phyloP scores from a whole-genome alignment of 2,888 invertebrate species.

The Trissolcus brochymenae region DNA sequence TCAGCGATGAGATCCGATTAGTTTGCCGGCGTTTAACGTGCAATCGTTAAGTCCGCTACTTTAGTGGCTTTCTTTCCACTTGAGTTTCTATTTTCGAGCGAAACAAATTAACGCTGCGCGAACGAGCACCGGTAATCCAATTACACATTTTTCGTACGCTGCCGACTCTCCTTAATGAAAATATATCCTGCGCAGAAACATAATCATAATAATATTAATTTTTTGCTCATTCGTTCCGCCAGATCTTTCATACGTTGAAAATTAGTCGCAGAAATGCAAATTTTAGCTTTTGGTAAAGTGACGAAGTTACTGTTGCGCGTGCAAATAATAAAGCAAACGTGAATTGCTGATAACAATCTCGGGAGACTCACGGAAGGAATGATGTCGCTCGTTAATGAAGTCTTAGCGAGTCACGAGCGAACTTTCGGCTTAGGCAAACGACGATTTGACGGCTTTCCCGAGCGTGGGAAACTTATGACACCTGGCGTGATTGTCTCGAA shows the following conservation, averaged over 20 bases:
- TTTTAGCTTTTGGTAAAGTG: not conserved
- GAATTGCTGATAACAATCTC: constrained; percentile 3
- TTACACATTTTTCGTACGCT: not conserved
- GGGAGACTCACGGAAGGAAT: not conserved
- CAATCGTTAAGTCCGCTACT: constrained; percentile 39
- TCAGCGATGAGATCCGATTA: constrained; percentile 42
- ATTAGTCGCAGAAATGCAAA: too few relatives aligned
- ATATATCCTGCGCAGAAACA: too few relatives aligned
- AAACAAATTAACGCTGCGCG: constrained; percentile 20
- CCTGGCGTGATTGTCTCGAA: constrained; percentile 9
- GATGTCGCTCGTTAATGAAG: constrained; percentile 4
- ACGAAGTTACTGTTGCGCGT: too few relatives aligned
- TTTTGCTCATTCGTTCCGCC: too few relatives aligned
- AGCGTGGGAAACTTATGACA: constrained; percentile 26
- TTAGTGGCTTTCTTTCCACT: constrained; percentile 34
- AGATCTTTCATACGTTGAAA: too few relatives aligned
- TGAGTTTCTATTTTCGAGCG: constrained; percentile 32
- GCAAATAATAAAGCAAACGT: too few relatives aligned
- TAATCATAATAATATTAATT: too few relatives aligned
- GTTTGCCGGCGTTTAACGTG: constrained; percentile 42
- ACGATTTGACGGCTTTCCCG: constrained; percentile 16
- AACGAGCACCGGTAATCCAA: constrained; percentile 1
- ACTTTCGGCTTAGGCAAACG: constrained; percentile 10
- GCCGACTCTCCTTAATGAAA: too few relatives aligned
- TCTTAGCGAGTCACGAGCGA: not conserved